Percentiles rank a stretch among this genome's conserved stretches.
phyloP scores from a whole-genome alignment of 2,797 vertebrate genomes.

The Gymnocypris eckloni region DNA sequence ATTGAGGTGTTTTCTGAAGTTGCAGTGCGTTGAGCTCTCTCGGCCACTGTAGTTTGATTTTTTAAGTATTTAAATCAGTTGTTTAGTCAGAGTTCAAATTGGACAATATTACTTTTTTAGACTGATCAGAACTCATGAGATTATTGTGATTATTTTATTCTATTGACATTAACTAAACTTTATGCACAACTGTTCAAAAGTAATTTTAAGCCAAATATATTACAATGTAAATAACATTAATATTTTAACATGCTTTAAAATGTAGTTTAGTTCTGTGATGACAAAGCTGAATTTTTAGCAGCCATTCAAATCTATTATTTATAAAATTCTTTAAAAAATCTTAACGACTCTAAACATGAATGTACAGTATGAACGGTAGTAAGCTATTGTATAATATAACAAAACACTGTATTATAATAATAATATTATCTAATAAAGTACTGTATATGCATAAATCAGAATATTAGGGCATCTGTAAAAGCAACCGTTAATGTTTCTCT shows the following conservation, averaged over 20 bases:
- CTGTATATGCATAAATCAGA: not conserved
- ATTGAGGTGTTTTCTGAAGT: too few species aligned
- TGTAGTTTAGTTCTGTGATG: not conserved
- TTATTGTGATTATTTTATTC: not conserved
- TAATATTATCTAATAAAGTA: not conserved
- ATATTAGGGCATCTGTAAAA: not conserved
- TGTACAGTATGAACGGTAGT: not conserved
- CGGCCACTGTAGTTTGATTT: too few species aligned
- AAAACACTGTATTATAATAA: not conserved
- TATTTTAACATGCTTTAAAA: not conserved
- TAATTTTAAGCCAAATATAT: not conserved
- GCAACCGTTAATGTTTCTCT: constrained; percentile 15
- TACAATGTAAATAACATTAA: not conserved
- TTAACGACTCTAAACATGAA: not conserved
- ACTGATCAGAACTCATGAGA: not conserved
- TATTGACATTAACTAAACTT: not conserved
- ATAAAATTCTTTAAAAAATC: not conserved
- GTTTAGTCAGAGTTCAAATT: not conserved
- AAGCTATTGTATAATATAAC: not conserved
- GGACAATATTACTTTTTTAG: not conserved
- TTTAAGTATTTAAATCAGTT: not conserved
- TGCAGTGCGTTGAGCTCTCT: too few species aligned
- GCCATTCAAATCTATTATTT: not conserved
- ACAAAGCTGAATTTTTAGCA: not conserved
- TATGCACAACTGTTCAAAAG: not conserved